Evolutionary conservation across 2,797 vertebrate genomes (phyloP).

Genomic region (Simalia tracyae): DNA sequence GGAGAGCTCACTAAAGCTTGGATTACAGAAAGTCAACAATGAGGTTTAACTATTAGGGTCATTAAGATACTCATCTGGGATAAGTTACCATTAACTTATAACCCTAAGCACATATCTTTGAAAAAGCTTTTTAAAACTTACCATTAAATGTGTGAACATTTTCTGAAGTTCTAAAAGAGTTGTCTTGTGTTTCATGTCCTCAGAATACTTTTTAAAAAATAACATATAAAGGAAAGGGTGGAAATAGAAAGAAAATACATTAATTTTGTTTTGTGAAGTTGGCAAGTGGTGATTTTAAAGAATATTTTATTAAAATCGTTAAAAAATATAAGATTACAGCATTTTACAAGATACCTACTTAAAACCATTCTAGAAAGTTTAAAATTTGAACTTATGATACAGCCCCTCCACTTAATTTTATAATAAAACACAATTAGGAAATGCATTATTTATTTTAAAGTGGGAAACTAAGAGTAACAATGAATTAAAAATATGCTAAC

Average conservation of each 20-base stretch:
- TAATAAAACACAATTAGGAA: not conserved
- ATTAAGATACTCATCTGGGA: not conserved
- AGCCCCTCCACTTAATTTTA: not conserved
- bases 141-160: slow-evolving; percentile 99
- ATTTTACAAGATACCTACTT: slow-evolving; percentile 4
- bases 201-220: slow-evolving; percentile 81
- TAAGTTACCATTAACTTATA: not conserved
- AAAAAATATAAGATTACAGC: slow-evolving; percentile 10
- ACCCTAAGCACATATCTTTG: slow-evolving; percentile 2
- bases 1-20: not conserved
- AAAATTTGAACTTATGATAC: not conserved
- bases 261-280: not conserved
- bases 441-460: not conserved
- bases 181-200: slow-evolving; percentile 99
- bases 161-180: slow-evolving; percentile 96
- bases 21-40: not conserved
- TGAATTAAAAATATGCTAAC: not conserved
- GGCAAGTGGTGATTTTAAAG: not conserved
- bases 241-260: not conserved
- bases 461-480: not conserved
- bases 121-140: slow-evolving; percentile 63
- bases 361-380: not conserved
- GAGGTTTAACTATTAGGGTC: not conserved
- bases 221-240: not conserved
- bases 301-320: not conserved